Evolutionary conservation across 1,140 invertebrate species (phyloP).

Genomic region (Piezodorus guildinii): DNA sequence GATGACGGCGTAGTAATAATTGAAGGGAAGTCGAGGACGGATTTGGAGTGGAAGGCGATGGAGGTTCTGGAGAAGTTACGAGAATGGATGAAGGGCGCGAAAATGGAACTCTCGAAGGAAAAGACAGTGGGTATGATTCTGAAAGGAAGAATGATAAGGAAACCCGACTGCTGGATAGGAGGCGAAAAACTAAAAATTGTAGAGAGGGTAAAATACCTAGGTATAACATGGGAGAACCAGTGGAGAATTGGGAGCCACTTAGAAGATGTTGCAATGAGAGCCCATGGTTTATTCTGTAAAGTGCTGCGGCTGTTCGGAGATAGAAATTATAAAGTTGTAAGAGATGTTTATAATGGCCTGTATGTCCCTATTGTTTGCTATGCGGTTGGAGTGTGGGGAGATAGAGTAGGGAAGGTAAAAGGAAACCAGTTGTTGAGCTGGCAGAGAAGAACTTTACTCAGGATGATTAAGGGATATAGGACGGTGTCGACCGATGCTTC

Average conservation of each 20-base stretch:
- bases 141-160: background rate
- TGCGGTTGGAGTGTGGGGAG: too few relatives aligned
- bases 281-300: too few relatives aligned
- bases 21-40: background rate
- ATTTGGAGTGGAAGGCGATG: background rate
- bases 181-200: too few relatives aligned
- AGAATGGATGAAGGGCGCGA: background rate
- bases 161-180: background rate
- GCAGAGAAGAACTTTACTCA: too few relatives aligned
- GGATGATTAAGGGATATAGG: too few relatives aligned
- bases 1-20: background rate
- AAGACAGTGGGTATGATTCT: background rate
- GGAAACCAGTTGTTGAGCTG: too few relatives aligned
- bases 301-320: too few relatives aligned
- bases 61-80: background rate
- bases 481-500: too few relatives aligned
- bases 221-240: background rate
- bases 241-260: background rate
- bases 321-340: too few relatives aligned
- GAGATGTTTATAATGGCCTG: too few relatives aligned
- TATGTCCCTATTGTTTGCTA: too few relatives aligned
- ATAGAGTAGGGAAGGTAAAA: too few relatives aligned
- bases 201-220: background rate
- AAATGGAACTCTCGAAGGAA: background rate
- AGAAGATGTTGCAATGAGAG: background rate